Base-by-base conservation (phyloP, 2,797 vertebrate genomes). In the Chaenodraco wilsoni region DNA sequence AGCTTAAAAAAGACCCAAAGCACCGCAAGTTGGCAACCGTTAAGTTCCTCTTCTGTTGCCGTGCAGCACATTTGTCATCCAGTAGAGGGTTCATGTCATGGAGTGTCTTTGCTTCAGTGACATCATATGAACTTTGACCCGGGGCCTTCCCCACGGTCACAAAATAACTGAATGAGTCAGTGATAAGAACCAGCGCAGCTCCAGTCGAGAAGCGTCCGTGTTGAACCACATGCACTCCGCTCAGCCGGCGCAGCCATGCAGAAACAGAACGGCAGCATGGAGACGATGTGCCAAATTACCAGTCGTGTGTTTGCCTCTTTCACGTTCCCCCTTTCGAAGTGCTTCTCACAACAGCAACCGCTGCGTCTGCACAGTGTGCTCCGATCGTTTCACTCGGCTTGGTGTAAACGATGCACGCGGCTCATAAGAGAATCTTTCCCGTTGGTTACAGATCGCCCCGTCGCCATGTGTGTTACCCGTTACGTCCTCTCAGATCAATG, bases 131-230 rank as follows among this genome's bases (percentile, higher is more conserved):
- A 83, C 87, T 86, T 66, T 74, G 85, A 86, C 70, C 84, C 23
- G 58, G 8, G 51, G 57, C 65, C 17, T 41, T 79, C 62, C 58
- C 49, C 60, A 13, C 33, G 71, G 82, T 61, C 69, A 83, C 70
- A 69, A 64, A 81, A 77, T 69, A 74, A 71, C 81, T 46, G 63
- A 21, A 17, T 87, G 84, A 89, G 74, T 88, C 89, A 85, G 58
- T 9, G 41, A 6, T 65, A n/a, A 44, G 65, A 80, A 81, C 72
- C 70, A 70, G 79, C 62, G 46, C 54, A 76, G 48, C 71, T 70
- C 44, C 72, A 62, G 68, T 85, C 79, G 76, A 6, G 67, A 76
- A 74, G 63, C 66, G 78, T 85, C 74, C 21, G 17, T 50, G 82
- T 50, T 72, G 68, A 62, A 76, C 77, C 17, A 8, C 56, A 58